These are phyloP conservation scores for Clivina fossor DNA, from an alignment of 2,888 invertebrate genomes.

Conservation along the genomic window DNA sequence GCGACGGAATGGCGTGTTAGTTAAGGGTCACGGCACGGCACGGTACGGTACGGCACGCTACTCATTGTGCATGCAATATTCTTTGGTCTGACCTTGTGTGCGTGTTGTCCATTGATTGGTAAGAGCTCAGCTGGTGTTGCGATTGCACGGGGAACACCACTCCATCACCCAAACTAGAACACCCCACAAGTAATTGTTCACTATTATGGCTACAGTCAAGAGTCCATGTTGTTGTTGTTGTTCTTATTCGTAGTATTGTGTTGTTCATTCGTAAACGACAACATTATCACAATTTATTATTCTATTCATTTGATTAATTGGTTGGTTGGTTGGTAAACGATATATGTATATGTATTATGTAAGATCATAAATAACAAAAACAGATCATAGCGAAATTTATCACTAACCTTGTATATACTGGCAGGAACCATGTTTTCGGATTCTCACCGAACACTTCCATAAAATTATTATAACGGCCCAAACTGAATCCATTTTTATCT, in stretches of 20 bases:
- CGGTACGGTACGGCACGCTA: conserved; percentile 29
- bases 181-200: conserved; percentile 34
- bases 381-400: conserved; percentile 25
- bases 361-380: conserved; percentile 22
- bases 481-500: conserved; percentile 94
- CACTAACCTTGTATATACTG: conserved; percentile 84
- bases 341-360: neutral
- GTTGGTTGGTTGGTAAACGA: conserved; percentile 1
- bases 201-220: too few species aligned
- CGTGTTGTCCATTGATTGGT: conserved; percentile 89
- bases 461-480: conserved; percentile 90
- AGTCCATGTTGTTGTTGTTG: too few species aligned
- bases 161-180: conserved; percentile 86
- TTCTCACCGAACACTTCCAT: conserved; percentile 94
- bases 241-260: too few species aligned
- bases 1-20: conserved; percentile 25
- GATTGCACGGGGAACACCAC: conserved; percentile 80
- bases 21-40: conserved; percentile 20
- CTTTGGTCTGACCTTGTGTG: conserved; percentile 73
- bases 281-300: too few species aligned
- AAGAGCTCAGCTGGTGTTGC: conserved; percentile 67
- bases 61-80: conserved; percentile 32
- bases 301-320: too few species aligned
- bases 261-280: too few species aligned
- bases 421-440: conserved; percentile 84